Base-by-base conservation (phyloP, 1,140 invertebrate genomes). In the Sitophilus oryzae region DNA sequence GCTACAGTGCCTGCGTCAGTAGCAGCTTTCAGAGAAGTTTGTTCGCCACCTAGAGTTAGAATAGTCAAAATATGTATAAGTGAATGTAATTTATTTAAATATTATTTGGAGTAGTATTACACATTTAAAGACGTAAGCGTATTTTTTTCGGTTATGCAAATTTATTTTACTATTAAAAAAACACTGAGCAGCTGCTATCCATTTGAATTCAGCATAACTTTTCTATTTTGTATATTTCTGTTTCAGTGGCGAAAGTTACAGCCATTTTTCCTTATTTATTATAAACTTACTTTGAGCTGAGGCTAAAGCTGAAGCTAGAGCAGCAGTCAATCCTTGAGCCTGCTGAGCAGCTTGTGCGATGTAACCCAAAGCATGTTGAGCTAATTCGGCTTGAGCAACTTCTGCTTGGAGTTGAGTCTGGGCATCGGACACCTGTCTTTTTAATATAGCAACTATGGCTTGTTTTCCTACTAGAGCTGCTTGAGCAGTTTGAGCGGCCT, bases 381-480 rank as follows among this genome's bases (percentile, higher is more conserved):
- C 54, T 22, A 59, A 56, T 38, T 65, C 51, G 41, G 52, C 59
- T 41, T 63, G 61, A 14, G 56, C 56, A 22, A 65, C 48, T 52
- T 65, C 61, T 35, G 30, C 59, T 34, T 59, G 53, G 11, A 65
- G 61, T 44, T 62, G 56, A 4, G 53, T 44, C 42, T 65, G 45
- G 21, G 63, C 63, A 19, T 65, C 59, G n/a, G 18, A 14, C 16
- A 65, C 40, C 50, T 65, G 61, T 37, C 50, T 44, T 38, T 59
- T 58, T 2, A 65, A 34, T 21, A 40, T 54, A 37, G 53, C 51
- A 10, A 62, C 63, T 34, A 65, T 57, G 19, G 61, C 61, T 42
- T 63, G 63, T 58, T 63, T 63, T 15, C 63, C 63, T 6, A 65
- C 63, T 15, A 63, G 21, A 35, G 63, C 63, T n/a, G 63, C 63